Base-by-base conservation (phyloP, 2,797 vertebrate genomes). In the Strix occidentalis region DNA sequence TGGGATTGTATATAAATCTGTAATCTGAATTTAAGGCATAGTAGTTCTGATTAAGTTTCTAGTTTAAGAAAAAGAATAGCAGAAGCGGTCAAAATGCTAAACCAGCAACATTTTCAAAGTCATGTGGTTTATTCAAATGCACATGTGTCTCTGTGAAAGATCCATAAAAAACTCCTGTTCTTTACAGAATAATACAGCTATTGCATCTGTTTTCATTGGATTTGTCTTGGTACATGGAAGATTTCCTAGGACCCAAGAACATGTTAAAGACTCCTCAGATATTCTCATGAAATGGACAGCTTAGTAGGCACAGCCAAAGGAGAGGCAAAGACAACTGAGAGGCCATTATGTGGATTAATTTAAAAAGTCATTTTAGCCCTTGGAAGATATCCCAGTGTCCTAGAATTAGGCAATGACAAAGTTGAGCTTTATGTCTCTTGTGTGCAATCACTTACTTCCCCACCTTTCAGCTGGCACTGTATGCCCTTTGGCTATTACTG, bases 361-460 rank as follows among this genome's bases (percentile, higher is more conserved):
- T 64, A 93, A 89, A 91, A 95, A 95, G 81, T 43, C 57, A 19
- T 92, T 95, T 95, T 54, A 92, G 84, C 81, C 81, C 71, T 93
- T 96, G 95, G 91, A 95, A 77, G 68, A 82, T 35, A 89, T 89
- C 86, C 93, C 85, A 84, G 74, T 80, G 80, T 83, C 85, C 95
- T 95, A 82, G 87, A 95, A 96, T 84, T 66, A 95, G 74, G 93
- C 80, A 96, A 57, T 90, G 91, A 96, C 86, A 87, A 94, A 96
- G 77, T 68, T 93, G 83, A 93, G 74, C 91, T 95, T 93, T 94
- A 76, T 48, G 39, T 91, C 83, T 91, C 93, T 25, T 64, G 89
- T 84, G 91, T 72, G 93, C 91, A 95, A 76, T 90, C 90, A 60
- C 77, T 93, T 94, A 81, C 50, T 90, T 70, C 66, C 93, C 58